phyloP scores from a whole-genome alignment of 2,797 vertebrate species.

The Microctenopoma stevenorrisi region DNA sequence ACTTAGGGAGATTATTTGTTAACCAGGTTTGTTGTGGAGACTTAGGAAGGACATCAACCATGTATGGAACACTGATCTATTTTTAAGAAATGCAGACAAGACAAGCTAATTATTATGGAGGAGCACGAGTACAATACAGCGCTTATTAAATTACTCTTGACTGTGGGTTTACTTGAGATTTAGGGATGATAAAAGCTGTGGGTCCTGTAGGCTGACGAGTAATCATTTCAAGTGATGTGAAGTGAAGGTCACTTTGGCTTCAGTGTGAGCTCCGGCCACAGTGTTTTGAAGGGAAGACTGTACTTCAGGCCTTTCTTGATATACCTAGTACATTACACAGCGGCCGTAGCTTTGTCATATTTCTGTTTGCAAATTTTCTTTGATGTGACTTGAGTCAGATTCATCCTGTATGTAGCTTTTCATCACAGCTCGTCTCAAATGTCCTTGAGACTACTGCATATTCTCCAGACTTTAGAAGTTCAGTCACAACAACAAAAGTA shows the following conservation, averaged over 20 bases:
- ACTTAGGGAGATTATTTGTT: not conserved
- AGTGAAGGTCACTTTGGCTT: conserved; percentile 70
- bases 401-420: not conserved
- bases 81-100: conserved; percentile 31
- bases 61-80: conserved; percentile 18
- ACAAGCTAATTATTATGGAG: conserved; percentile 61
- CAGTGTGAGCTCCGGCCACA: conserved; percentile 37
- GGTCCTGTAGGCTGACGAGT: conserved; percentile 51
- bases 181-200: conserved; percentile 64
- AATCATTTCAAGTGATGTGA: conserved; percentile 69
- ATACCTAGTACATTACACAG: not conserved
- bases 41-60: not conserved
- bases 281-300: conserved; percentile 16
- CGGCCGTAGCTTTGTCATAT: not conserved
- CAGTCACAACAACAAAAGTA: not conserved
- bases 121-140: conserved; percentile 45
- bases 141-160: conserved; percentile 72
- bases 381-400: not conserved
- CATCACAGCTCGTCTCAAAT: not conserved
- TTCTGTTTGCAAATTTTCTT: not conserved
- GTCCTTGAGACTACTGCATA: not conserved
- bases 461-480: not conserved
- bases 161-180: conserved; percentile 61
- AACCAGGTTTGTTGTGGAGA: conserved; percentile 22
- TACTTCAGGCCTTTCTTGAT: not conserved